These are phyloP conservation scores for Zelostemma sp. DNA, from an alignment of 1,140 invertebrate species.

Conservation along the genomic window DNA sequence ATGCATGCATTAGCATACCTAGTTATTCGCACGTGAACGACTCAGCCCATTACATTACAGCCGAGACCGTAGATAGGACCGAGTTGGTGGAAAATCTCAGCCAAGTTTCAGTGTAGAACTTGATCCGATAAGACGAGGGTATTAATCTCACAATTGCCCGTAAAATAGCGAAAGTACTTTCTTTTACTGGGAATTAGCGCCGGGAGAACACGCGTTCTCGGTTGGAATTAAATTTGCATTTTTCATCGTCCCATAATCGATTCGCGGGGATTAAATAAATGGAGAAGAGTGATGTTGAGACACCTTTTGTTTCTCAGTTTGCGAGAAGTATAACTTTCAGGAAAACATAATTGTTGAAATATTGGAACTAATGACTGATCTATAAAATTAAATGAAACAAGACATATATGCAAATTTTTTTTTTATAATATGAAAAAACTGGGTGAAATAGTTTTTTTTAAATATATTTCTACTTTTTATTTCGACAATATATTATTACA, in stretches of 20 bases:
- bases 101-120: slow-evolving; percentile 41
- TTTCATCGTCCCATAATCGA: background rate
- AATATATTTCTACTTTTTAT: too few species aligned
- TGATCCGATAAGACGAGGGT: slow-evolving; percentile 44
- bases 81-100: slow-evolving; percentile 35
- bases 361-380: too few species aligned
- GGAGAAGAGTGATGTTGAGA: too few species aligned
- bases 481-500: too few species aligned
- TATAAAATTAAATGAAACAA: too few species aligned
- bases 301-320: too few species aligned
- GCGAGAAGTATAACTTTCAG: too few species aligned
- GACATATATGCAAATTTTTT: too few species aligned
- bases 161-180: slow-evolving; percentile 38
- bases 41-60: slow-evolving; percentile 33
- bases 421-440: too few species aligned
- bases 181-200: slow-evolving; percentile 23
- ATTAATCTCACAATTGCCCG: slow-evolving; percentile 44
- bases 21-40: slow-evolving; percentile 49
- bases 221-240: background rate
- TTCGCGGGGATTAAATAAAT: too few species aligned
- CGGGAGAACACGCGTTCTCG: background rate
- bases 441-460: too few species aligned
- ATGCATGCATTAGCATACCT: slow-evolving; percentile 49
- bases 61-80: slow-evolving; percentile 38
- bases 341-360: too few species aligned